phyloP scores from a whole-genome alignment of 1,140 invertebrate species.

The Drosophila mojavensis region DNA sequence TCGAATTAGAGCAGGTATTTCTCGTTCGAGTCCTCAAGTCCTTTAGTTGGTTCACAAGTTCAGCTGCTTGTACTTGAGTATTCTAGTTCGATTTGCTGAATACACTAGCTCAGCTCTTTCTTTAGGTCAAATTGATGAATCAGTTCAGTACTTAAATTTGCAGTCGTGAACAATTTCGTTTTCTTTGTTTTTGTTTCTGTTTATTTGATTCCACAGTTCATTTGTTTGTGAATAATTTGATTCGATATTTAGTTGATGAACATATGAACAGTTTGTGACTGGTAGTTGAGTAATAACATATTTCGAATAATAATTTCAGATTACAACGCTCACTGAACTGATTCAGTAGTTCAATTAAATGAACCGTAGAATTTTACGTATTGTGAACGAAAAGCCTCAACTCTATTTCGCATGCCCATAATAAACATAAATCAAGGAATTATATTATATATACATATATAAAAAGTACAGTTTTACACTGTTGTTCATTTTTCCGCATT shows the following conservation, averaged over 20 bases:
- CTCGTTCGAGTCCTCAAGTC: not conserved
- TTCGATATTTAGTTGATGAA: too few species aligned
- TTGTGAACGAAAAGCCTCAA: not conserved
- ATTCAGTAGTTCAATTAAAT: not conserved
- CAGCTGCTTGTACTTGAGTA: too few species aligned
- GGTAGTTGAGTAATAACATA: too few species aligned
- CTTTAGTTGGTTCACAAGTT: too few species aligned
- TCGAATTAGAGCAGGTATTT: not conserved
- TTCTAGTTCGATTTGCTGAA: not conserved
- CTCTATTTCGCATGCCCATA: slow-evolving; percentile 32
- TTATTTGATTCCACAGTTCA: too few species aligned
- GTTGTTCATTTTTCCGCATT: slow-evolving; percentile 19
- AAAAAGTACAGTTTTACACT: slow-evolving; percentile 37
- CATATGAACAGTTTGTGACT: too few species aligned
- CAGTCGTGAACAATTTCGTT: too few species aligned
- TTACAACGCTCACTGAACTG: too few species aligned
- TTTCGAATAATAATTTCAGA: too few species aligned
- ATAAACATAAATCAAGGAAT: slow-evolving; percentile 66
- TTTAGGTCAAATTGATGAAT: not conserved
- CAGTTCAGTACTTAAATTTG: too few species aligned
- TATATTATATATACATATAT: not conserved
- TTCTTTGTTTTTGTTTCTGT: too few species aligned
- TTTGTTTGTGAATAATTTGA: too few species aligned
- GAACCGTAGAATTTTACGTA: not conserved
- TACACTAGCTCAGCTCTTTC: not conserved